phyloP scores from a whole-genome alignment of 1,140 invertebrate species.

The Cotesia typhae region DNA sequence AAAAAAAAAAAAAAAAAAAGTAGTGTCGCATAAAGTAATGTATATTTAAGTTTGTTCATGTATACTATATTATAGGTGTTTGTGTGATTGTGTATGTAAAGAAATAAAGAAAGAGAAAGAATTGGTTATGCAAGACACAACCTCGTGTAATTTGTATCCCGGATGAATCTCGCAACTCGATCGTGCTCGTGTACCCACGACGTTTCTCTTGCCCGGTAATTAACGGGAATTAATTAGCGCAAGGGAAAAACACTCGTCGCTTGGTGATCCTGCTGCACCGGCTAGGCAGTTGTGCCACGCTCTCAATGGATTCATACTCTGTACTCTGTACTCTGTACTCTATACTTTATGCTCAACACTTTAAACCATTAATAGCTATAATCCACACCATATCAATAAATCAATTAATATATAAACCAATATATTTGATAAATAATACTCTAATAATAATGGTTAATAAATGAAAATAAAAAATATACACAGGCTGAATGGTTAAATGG shows the following conservation, averaged over 20 bases:
- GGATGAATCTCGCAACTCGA: conserved; percentile 45
- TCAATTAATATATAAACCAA: too few relatives aligned
- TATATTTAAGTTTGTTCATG: not conserved
- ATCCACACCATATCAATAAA: too few relatives aligned
- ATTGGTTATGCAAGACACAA: conserved; percentile 44
- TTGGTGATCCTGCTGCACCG: conserved; percentile 22
- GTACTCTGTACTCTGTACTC: too few relatives aligned
- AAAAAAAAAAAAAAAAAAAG: conserved; percentile 20
- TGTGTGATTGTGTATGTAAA: not conserved
- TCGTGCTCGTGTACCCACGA: conserved; percentile 39
- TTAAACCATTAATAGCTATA: too few relatives aligned
- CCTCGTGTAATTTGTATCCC: conserved; percentile 45
- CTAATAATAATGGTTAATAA: too few relatives aligned
- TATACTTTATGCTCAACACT: too few relatives aligned
- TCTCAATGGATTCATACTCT: conserved; percentile 33
- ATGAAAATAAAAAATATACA: too few relatives aligned
- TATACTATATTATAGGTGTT: not conserved
- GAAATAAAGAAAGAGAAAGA: conserved; percentile 9
- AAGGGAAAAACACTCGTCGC: conserved; percentile 35
- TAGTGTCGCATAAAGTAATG: not conserved
- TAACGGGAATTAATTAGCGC: conserved; percentile 52
- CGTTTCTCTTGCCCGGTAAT: conserved; percentile 45
- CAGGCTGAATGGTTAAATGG: too few relatives aligned
- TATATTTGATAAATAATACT: too few relatives aligned
- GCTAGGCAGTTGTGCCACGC: conserved; percentile 19